These are phyloP conservation scores for Volucella inflata DNA, from an alignment of 2,888 invertebrate genomes.

Conservation along the genomic window DNA sequence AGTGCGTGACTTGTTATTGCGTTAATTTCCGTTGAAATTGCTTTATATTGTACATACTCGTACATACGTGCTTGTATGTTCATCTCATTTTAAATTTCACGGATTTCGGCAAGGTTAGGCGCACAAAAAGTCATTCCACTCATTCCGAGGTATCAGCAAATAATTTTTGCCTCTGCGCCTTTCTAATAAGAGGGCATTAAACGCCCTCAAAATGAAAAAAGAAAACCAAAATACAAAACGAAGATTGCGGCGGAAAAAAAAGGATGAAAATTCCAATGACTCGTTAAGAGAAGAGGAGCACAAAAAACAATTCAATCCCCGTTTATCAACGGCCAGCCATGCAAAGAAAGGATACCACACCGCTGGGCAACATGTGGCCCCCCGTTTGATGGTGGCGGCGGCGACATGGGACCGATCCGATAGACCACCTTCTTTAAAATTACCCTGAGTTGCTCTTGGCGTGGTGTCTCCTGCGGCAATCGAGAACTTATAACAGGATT, in stretches of 20 bases:
- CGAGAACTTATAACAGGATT: not conserved
- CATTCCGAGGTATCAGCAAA: not conserved
- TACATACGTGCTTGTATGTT: no score
- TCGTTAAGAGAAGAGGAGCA: not conserved
- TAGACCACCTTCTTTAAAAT: constrained; percentile 18
- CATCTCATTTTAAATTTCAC: not conserved
- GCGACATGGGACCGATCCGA: constrained; percentile 2
- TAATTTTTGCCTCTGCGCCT: not conserved
- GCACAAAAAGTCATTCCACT: constrained; percentile 53
- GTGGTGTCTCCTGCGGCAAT: constrained; percentile 43
- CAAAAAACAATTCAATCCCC: not conserved
- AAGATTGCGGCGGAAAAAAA: constrained; percentile 26
- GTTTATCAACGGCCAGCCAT: constrained; percentile 16
- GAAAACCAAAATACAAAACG: constrained; percentile 31
- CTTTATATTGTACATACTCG: not conserved
- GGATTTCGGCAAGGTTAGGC: constrained; percentile 48
- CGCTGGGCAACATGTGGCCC: not conserved
- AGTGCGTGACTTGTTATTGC: constrained; percentile 29
- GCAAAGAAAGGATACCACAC: constrained; percentile 22
- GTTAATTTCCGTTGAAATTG: constrained; percentile 2
- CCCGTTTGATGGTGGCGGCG: no score
- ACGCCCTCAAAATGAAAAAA: constrained; percentile 42
- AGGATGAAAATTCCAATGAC: constrained; percentile 17
- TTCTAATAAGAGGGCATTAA: constrained; percentile 43
- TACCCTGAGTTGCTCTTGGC: constrained; percentile 14